phyloP scores from a whole-genome alignment of 2,888 invertebrate genomes.

The Sepiola atlantica region DNA sequence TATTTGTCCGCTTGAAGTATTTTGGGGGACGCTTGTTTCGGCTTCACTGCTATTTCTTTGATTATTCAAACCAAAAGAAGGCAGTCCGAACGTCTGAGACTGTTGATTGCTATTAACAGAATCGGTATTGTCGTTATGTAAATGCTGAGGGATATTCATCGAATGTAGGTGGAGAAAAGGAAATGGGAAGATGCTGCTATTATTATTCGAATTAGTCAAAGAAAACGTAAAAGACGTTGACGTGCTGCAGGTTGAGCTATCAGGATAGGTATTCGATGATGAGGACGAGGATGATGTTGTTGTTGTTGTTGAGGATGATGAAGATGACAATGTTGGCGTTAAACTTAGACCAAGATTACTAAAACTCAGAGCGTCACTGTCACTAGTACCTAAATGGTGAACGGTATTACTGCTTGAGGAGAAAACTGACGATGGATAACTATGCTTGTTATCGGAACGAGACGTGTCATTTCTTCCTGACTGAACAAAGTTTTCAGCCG shows the following conservation, averaged over 20 bases:
- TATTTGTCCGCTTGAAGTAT: constrained; percentile 12
- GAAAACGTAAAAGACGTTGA: constrained; percentile 54
- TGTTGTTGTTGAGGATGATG: constrained; percentile 48
- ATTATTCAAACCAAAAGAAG: constrained; percentile 39
- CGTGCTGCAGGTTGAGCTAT: constrained; percentile 48
- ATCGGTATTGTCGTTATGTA: constrained; percentile 38
- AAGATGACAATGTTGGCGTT: constrained; percentile 54
- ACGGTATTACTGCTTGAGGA: constrained; percentile 15
- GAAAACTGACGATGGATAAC: neutral
- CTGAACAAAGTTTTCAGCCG: constrained; percentile 68
- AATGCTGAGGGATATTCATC: constrained; percentile 16
- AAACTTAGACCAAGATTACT: constrained; percentile 66
- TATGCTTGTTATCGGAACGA: constrained; percentile 43
- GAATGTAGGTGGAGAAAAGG: constrained; percentile 57
- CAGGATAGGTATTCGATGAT: constrained; percentile 24
- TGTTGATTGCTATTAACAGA: neutral
- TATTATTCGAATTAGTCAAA: constrained; percentile 50
- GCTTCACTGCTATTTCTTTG: constrained; percentile 34
- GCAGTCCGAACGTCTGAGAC: constrained; percentile 40
- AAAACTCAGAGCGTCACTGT: constrained; percentile 62
- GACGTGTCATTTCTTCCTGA: constrained; percentile 56
- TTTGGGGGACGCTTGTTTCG: constrained; percentile 34
- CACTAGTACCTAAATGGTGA: constrained; percentile 33
- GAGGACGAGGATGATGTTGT: constrained; percentile 52
- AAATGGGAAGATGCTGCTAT: constrained; percentile 48